A percentile compares a stretch with the other conserved stretches of the same genome.
These are phyloP conservation scores for Falco rusticolus DNA, from an alignment of 2,797 vertebrate species.

Conservation along the genomic window DNA sequence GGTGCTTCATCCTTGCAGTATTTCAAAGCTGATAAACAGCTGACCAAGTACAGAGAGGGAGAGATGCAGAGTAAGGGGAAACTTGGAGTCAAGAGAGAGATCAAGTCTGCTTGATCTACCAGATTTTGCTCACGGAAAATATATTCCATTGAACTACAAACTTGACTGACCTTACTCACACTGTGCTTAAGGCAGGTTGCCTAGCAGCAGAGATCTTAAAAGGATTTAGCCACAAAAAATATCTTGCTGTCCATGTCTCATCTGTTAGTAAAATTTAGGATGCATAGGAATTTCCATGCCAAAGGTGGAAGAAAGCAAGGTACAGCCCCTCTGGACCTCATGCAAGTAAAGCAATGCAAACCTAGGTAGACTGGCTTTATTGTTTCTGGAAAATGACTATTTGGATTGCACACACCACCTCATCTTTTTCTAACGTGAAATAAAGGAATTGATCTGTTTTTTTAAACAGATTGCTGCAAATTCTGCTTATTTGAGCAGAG, in stretches of 20 bases:
- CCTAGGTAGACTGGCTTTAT: background rate
- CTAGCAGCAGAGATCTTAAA: conserved; percentile 39
- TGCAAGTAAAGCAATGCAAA: background rate
- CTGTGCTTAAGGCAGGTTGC: conserved; percentile 9
- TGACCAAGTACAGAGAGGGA: background rate
- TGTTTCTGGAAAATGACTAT: background rate
- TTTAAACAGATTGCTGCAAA: background rate
- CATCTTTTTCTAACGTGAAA: background rate
- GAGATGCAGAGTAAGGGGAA: background rate
- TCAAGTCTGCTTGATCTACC: background rate
- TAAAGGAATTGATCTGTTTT: background rate
- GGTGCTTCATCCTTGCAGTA: background rate
- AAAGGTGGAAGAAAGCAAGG: background rate
- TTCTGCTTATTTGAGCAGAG: background rate
- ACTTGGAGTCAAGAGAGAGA: background rate
- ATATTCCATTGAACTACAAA: background rate
- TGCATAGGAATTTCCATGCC: background rate
- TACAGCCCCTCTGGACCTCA: background rate
- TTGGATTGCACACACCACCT: background rate
- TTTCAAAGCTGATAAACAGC: background rate
- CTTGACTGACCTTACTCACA: conserved; percentile 11
- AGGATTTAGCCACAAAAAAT: conserved; percentile 9
- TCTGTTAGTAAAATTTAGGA: background rate
- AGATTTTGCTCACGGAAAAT: conserved; percentile 7
- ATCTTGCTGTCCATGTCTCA: background rate